phyloP scores from a whole-genome alignment of 1,140 invertebrate genomes.

The Calliopsis andreniformis region DNA sequence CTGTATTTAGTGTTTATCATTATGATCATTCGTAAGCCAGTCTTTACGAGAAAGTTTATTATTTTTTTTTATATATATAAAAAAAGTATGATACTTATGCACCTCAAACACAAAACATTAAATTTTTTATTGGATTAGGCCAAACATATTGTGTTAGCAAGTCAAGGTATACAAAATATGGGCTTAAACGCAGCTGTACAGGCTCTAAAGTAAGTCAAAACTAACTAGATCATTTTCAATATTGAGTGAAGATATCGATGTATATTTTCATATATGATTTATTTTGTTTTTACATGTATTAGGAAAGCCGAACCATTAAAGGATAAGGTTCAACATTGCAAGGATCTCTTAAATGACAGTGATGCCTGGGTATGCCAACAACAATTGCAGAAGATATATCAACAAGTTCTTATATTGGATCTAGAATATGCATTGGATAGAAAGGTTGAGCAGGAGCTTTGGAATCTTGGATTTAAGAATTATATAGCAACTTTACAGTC shows the following conservation, averaged over 20 bases:
- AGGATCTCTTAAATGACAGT: conserved; percentile 84
- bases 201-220: conserved; percentile 84
- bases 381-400: conserved; percentile 89
- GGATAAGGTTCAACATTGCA: conserved; percentile 85
- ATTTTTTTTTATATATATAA: background rate
- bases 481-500: conserved; percentile 90
- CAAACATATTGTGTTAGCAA: conserved; percentile 43
- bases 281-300: conserved; percentile 49
- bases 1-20: conserved; percentile 8
- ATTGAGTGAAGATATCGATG: background rate
- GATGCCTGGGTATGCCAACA: conserved; percentile 85
- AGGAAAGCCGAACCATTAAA: conserved; percentile 88
- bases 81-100: too few relatives aligned
- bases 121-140: conserved; percentile 33
- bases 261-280: background rate
- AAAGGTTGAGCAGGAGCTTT: conserved; percentile 94
- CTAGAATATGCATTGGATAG: conserved; percentile 94
- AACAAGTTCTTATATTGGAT: conserved; percentile 90
- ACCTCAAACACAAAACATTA: too few relatives aligned
- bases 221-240: conserved; percentile 44
- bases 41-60: background rate
- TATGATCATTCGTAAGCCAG: background rate
- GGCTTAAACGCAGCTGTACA: conserved; percentile 87
- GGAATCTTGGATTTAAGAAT: conserved; percentile 94
- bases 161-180: conserved; percentile 80